phyloP scores from a whole-genome alignment of 1,140 invertebrate genomes.

The Sinonovacula constricta region DNA sequence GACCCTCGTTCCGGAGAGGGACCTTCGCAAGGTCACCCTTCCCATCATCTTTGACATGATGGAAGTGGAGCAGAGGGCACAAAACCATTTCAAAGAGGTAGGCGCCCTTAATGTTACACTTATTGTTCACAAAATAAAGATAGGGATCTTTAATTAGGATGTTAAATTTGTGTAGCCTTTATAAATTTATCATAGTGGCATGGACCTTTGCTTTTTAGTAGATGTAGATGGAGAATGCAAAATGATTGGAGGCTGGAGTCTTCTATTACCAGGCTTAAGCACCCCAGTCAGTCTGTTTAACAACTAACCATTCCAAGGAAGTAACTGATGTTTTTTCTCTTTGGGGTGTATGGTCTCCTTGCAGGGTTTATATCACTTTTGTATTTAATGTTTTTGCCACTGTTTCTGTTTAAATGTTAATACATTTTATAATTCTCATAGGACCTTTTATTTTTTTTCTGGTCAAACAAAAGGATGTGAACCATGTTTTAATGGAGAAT shows the following conservation, averaged over 20 bases:
- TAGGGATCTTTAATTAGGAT: neutral
- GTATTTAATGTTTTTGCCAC: too few relatives aligned
- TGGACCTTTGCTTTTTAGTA: neutral
- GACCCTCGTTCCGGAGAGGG: conserved; percentile 74
- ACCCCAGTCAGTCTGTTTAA: too few relatives aligned
- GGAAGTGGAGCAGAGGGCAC: conserved; percentile 82
- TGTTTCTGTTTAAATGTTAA: too few relatives aligned
- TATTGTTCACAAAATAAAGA: neutral
- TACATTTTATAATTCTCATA: too few relatives aligned
- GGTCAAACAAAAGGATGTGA: too few relatives aligned
- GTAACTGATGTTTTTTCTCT: too few relatives aligned
- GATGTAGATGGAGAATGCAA: neutral
- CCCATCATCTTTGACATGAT: conserved; percentile 78
- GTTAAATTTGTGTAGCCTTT: neutral
- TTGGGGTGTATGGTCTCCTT: too few relatives aligned
- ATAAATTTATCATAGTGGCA: neutral
- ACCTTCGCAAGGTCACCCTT: conserved; percentile 72
- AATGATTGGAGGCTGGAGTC: neutral
- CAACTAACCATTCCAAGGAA: too few relatives aligned
- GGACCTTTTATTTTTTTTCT: too few relatives aligned
- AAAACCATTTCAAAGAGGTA: conserved; percentile 90
- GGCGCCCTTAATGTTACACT: conserved; percentile 15
- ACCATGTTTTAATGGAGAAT: too few relatives aligned
- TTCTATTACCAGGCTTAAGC: too few relatives aligned
- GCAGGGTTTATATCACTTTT: too few relatives aligned